Evolutionary conservation across 2,113 vertebrate species (phyloP).

Genomic region (Apteryx owenii): DNA sequence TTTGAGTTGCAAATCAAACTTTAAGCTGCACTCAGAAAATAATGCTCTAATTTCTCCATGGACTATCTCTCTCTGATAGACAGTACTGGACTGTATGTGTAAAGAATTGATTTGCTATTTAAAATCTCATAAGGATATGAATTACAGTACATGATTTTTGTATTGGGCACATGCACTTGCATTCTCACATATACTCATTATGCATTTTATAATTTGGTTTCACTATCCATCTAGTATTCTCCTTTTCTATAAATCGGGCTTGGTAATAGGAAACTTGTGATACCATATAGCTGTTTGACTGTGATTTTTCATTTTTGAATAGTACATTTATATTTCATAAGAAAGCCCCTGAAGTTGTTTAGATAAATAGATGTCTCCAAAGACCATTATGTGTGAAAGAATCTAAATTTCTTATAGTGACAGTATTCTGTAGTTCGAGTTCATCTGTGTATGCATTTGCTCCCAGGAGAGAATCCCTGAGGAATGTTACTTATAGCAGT

Average conservation of each 20-base stretch:
- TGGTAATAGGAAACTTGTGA: neutral
- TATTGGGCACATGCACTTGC: neutral
- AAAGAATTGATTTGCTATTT: neutral
- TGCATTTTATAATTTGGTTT: neutral
- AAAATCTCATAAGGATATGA: neutral
- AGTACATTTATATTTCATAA: neutral
- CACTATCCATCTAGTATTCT: neutral
- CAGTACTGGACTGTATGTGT: neutral
- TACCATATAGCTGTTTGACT: neutral
- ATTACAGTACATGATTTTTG: neutral
- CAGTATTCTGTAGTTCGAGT: neutral
- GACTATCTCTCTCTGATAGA: neutral
- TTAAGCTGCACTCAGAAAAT: neutral
- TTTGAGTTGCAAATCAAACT: neutral
- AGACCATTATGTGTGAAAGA: neutral
- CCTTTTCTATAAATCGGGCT: neutral
- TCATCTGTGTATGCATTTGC: neutral
- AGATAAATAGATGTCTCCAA: neutral
- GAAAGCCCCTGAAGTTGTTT: neutral
- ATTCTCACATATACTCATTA: neutral
- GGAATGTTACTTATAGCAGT: neutral
- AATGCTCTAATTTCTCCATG: neutral
- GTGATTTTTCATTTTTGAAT: neutral
- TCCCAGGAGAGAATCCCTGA: neutral
- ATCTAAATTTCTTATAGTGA: neutral